Evolutionary conservation across 2,797 vertebrate genomes (phyloP), one percentile per base, ranked within the genome.

Genomic region (Kryptopterus vitreolus): DNA sequence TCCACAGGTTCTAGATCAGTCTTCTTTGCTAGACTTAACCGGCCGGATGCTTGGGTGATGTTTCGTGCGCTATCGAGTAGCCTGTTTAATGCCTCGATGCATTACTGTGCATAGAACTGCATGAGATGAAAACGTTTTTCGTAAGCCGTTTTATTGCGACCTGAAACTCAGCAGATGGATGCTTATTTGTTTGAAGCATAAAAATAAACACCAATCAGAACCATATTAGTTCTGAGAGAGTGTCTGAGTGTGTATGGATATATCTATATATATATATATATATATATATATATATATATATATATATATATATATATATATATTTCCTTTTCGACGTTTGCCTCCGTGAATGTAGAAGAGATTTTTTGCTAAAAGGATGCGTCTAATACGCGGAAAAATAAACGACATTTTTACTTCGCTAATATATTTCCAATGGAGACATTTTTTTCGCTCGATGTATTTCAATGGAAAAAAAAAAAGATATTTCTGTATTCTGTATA

Each of bases 401-500:
- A 69, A 81, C 77, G 76, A 2, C 53, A 61, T 81, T 69, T 85
- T 84, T 87, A 38, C 78, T 82, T 79, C 77, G 81, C 81, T 81
- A 66, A 80, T 83, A 80, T 85, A 81, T 86, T 85, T 85, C 77
- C 48, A 82, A 50, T 57, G 70, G 48, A 82, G 57, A 86, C 26
- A 68, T 55, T 83, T 69, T 79, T 69, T 79, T 83, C 85, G 82
- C 75, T 81, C 79, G 76, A 48, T 70, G 61, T 81, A 86, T 84
- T 84, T 86, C 81, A 71, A 84, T 81, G 48, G 57, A 71, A 62
- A 74, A 81, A 52, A n/a, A 18, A 29, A 16, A 55, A 70, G 46
- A 72, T 89, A 88, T 91, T 92, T 90, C 81, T 92, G 90, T 92
- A 91, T 92, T 90, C 81, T 92, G 90, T 92, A 91, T 86, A 90